Conservation (phyloP, 2,797 vertebrate species). For the Pipistrellus pipistrellus region DNA sequence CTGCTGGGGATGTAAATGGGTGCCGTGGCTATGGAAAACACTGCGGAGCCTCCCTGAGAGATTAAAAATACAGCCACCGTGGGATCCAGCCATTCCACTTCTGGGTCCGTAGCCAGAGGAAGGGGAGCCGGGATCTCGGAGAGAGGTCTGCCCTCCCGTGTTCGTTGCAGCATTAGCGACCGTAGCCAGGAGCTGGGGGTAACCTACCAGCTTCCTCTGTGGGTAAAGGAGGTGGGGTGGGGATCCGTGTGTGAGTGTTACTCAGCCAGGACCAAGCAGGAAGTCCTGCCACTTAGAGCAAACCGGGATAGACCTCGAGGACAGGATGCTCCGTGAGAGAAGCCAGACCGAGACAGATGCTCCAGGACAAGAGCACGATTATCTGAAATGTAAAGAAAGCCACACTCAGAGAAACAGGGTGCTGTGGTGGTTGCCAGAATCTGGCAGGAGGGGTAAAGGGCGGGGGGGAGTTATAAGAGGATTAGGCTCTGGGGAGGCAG, state of each 20-base stretch:
- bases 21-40: background rate
- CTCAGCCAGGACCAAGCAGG: background rate
- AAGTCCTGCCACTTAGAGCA: background rate
- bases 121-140: background rate
- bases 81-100: background rate
- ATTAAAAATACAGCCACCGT: background rate
- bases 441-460: too few species aligned
- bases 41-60: background rate
- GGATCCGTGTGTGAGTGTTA: background rate
- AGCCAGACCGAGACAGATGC: background rate
- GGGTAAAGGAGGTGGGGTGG: background rate
- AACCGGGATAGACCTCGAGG: background rate
- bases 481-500: background rate
- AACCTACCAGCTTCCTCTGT: background rate
- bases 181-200: background rate
- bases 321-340: background rate
- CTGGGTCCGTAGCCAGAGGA: background rate
- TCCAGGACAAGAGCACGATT: background rate
- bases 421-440: background rate
- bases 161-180: background rate
- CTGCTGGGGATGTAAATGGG: background rate
- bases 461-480: background rate
- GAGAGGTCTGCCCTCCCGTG: background rate
- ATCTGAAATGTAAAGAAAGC: background rate
- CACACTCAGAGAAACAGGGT: background rate